phyloP scores from a whole-genome alignment of 1,140 invertebrate species.

The Drosophila pandora region DNA sequence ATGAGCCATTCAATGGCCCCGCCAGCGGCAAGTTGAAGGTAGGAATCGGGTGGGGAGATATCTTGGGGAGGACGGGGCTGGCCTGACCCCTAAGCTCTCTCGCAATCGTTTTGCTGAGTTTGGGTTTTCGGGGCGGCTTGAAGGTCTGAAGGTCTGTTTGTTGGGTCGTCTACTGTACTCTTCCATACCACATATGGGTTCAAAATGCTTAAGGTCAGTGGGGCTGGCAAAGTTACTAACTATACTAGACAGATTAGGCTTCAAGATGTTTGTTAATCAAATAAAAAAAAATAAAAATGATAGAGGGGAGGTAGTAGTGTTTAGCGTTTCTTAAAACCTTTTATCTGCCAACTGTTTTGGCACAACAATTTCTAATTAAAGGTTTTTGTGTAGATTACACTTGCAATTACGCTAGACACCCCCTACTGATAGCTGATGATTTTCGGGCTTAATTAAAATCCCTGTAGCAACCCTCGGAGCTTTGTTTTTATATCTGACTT shows the following conservation, averaged over 20 bases:
- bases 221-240: constrained; percentile 68
- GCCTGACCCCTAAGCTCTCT: constrained; percentile 48
- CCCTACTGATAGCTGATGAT: constrained; percentile 6
- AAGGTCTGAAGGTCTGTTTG: constrained; percentile 49
- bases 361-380: constrained; percentile 13
- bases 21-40: constrained; percentile 76
- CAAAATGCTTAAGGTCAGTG: constrained; percentile 74
- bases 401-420: constrained; percentile 3
- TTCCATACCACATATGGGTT: constrained; percentile 35
- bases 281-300: constrained; percentile 48
- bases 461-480: constrained; percentile 36
- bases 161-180: not conserved
- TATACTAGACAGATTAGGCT: constrained; percentile 44
- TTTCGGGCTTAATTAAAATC: constrained; percentile 30
- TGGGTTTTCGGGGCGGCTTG: constrained; percentile 59
- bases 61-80: not conserved
- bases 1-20: constrained; percentile 64
- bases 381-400: not conserved
- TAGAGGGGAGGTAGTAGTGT: constrained; percentile 36
- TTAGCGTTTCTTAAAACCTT: not conserved
- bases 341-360: not conserved
- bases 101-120: constrained; percentile 65
- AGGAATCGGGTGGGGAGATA: constrained; percentile 22
- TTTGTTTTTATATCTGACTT: constrained; percentile 11
- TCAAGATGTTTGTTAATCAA: constrained; percentile 73